phyloP scores from a whole-genome alignment of 1,140 invertebrate species.

The Drosophila ogumai region DNA sequence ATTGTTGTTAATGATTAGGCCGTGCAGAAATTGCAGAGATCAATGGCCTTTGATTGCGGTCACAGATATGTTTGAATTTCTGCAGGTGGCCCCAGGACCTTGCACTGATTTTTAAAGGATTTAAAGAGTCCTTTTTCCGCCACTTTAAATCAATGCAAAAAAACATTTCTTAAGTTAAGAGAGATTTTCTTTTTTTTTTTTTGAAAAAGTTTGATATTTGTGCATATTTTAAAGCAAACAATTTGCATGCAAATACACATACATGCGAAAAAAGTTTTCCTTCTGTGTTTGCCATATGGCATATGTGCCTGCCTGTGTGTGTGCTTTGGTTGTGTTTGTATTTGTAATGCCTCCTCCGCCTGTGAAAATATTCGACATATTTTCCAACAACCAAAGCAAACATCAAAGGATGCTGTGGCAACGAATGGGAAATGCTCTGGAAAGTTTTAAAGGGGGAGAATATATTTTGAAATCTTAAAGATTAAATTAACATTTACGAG shows the following conservation, averaged over 20 bases:
- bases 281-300: conserved; percentile 58
- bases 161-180: conserved; percentile 41
- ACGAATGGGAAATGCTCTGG: conserved; percentile 48
- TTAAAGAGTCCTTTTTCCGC: neutral
- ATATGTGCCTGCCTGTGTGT: conserved; percentile 31
- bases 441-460: neutral
- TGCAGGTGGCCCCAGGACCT: conserved; percentile 9
- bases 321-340: conserved; percentile 48
- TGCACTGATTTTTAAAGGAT: neutral
- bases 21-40: conserved; percentile 56
- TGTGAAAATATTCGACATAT: conserved; percentile 80
- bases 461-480: neutral
- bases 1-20: conserved; percentile 82
- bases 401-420: conserved; percentile 37
- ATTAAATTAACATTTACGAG: neutral
- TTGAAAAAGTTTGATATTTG: conserved; percentile 54
- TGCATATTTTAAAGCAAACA: conserved; percentile 82
- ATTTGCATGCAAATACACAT: conserved; percentile 74
- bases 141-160: conserved; percentile 19
- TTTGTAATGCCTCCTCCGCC: conserved; percentile 66
- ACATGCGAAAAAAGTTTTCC: conserved; percentile 57
- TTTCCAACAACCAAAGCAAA: conserved; percentile 73
- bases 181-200: conserved; percentile 9
- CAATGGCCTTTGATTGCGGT: conserved; percentile 79
- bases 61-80: conserved; percentile 24